A percentile compares a stretch with the other conserved stretches of the same genome.
Conservation (phyloP, 2,888 invertebrate species). For the Melanostoma mellinum region DNA sequence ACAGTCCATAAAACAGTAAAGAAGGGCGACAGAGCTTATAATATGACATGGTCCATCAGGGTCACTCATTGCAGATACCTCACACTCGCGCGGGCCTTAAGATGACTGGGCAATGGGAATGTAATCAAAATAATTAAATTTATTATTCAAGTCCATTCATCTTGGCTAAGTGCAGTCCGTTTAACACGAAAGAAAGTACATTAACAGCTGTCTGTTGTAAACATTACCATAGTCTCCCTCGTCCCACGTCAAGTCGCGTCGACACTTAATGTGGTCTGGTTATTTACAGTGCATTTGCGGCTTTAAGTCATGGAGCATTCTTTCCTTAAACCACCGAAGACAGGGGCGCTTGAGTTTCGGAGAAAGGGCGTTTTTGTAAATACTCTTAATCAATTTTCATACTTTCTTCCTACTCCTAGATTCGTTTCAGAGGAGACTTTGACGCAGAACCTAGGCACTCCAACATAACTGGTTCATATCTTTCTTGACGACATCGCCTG, state of each 20-base stretch:
- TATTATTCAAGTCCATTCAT: constrained; percentile 76
- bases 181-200: constrained; percentile 69
- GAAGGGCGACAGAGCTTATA: not conserved
- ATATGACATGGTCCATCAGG: constrained; percentile 30
- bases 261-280: constrained; percentile 35
- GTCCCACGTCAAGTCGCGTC: not conserved
- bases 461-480: no score
- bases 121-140: constrained; percentile 76
- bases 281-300: constrained; percentile 58
- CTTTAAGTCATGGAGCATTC: constrained; percentile 41
- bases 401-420: no score
- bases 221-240: not conserved
- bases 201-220: constrained; percentile 52
- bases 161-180: constrained; percentile 72
- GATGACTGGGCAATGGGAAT: constrained; percentile 48
- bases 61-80: constrained; percentile 44
- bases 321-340: not conserved
- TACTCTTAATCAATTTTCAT: no score
- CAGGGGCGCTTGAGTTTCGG: constrained; percentile 4
- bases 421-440: no score
- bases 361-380: no score
- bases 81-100: constrained; percentile 21
- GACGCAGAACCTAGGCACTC: no score
- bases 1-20: constrained; percentile 56
- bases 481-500: not conserved